Evolutionary conservation across 1,140 invertebrate genomes (phyloP).

Genomic region (Drosophila arizonae): DNA sequence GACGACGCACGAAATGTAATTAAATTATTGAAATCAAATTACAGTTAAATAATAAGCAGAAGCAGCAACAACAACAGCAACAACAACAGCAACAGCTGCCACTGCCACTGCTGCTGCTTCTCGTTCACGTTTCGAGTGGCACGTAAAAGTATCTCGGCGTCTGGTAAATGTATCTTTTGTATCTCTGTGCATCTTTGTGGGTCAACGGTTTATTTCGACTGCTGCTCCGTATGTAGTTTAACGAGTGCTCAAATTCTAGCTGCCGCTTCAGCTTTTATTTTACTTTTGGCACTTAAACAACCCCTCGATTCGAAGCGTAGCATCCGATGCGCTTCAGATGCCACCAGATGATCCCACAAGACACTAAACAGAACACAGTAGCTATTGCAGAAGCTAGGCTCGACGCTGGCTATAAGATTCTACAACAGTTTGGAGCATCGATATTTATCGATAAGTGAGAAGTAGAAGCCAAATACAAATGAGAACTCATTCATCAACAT

Average conservation of each 20-base stretch:
- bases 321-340: slow-evolving; percentile 9
- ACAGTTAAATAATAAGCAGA: slow-evolving; percentile 69
- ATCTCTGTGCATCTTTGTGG: slow-evolving; percentile 16
- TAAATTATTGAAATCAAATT: slow-evolving; percentile 82
- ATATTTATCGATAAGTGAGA: not conserved
- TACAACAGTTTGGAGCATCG: not conserved
- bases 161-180: slow-evolving; percentile 8
- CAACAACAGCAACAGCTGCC: too few species aligned
- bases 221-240: not conserved
- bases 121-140: slow-evolving; percentile 11
- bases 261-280: not conserved
- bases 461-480: too few species aligned
- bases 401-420: too few species aligned
- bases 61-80: not conserved
- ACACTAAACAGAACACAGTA: too few species aligned
- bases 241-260: slow-evolving; percentile 4
- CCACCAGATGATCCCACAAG: slow-evolving; percentile 23
- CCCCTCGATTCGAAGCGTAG: slow-evolving; percentile 29
- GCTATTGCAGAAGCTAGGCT: too few species aligned
- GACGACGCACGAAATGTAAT: slow-evolving; percentile 63
- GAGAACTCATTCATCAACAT: too few species aligned
- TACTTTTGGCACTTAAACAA: slow-evolving; percentile 8
- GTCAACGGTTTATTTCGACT: slow-evolving; percentile 22
- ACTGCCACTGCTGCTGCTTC: not conserved
- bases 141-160: slow-evolving; percentile 7